phyloP scores from a whole-genome alignment of 2,888 invertebrate species.

The Trachelus troglodyta region DNA sequence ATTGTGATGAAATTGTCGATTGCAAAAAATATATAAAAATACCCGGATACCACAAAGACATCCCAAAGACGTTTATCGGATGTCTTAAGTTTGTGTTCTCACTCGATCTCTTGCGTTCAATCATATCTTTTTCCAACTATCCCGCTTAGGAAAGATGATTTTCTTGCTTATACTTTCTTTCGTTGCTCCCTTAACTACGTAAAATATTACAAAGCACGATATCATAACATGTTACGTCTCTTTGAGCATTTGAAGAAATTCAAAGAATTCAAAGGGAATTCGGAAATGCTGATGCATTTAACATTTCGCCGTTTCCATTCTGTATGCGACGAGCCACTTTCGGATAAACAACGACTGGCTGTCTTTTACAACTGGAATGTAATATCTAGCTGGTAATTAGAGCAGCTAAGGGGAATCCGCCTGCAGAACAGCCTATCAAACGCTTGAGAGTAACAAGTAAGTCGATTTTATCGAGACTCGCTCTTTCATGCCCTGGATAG shows the following conservation, averaged over 20 bases:
- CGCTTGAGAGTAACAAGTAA: background rate
- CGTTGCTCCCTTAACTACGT: background rate
- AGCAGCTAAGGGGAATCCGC: conserved; percentile 41
- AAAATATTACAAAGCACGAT: background rate
- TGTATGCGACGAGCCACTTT: conserved; percentile 5
- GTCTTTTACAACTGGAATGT: conserved; percentile 54
- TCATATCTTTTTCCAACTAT: background rate
- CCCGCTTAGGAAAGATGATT: background rate
- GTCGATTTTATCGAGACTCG: background rate
- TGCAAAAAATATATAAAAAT: conserved; percentile 18
- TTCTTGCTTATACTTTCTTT: background rate
- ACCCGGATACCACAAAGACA: conserved; percentile 8
- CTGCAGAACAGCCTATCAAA: background rate
- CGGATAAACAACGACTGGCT: conserved; percentile 46
- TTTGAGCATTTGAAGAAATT: background rate
- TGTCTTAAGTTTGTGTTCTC: background rate
- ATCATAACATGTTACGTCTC: background rate
- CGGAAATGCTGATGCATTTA: background rate
- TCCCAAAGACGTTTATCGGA: conserved; percentile 4
- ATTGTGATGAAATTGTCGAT: conserved; percentile 38
- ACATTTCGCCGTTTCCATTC: background rate
- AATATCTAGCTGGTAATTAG: conserved; percentile 47
- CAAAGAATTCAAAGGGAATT: background rate
- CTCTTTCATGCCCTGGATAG: background rate
- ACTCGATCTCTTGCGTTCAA: background rate